Evolutionary conservation across 2,888 invertebrate genomes (phyloP), one percentile per base, ranked within the genome.

Genomic region (Pollenia amentaria): DNA sequence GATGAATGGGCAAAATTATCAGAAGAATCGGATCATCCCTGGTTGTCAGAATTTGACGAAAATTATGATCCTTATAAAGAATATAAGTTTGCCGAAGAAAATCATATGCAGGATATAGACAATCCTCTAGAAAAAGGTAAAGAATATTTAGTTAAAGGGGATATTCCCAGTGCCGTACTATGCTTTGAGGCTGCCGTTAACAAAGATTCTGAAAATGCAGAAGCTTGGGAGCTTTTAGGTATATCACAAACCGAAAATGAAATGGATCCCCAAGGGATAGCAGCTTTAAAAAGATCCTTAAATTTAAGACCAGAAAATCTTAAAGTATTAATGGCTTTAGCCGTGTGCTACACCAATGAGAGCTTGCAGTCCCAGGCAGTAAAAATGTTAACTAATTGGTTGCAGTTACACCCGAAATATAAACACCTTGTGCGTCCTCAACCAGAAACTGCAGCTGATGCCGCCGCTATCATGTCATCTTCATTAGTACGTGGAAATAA

Each of bases 241-340:
- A 97, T 96, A 73, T 97, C 98, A 44, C 99, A 99, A 93, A 98
- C 99, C 53, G 98, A 99, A 94, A 99, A 99, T 94, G 99, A 99
- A 94, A 98, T 94, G 95, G 99, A 99, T 93, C 97, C 97, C 3
- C 94, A 96, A 89, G 98, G 98, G 11, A 99, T 99, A 90, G 96
- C 97, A 64, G 99, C 99, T 0, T 94, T 99, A 44, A 97, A 96
- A 91, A 97, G 96, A 93, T 98, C 98, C 83, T 92, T 98, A 67
- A 95, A 95, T 81, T 92, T 99, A 77, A 96, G 97, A 86, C 97
- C 98, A 0, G 94, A 95, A 11, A 98, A 98, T 93, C 94, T 96
- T 69, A 95, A 95, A 88, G 99, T 98, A 0, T 95, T 98, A 77
- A 97, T 99, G 95, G 96, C 97, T 0, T 94, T 99, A 77, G 98